Base-by-base conservation (phyloP, 1,140 invertebrate genomes). In the Eupeodes corollae region DNA sequence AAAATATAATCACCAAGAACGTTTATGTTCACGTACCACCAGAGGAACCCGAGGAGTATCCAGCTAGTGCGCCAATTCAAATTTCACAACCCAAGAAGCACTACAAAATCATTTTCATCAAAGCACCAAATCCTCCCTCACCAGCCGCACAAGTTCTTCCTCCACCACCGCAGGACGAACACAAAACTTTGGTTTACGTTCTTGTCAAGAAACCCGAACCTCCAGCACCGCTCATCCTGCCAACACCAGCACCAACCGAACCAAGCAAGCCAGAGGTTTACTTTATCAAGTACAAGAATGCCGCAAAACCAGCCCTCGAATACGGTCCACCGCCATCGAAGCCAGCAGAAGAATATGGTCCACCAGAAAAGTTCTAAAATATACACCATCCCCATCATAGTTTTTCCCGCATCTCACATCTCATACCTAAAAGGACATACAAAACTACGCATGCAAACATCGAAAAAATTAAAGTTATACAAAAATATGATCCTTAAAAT, bases 51-150 rank as follows among this genome's bases (percentile, higher is more conserved):
- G 75, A 79, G 30, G 37, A 52, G 14, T 62, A 58, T 45, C 55
- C 58, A 1, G 52, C 56, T 2, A 42, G 61, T 0, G 44, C 56
- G n/a, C 59, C 62, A 39, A 62, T 68, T 18, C 58, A 65, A 35
- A 63, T 59, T 6, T 56, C 62, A 5, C 56, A 61, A 21, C 73
- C 83, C 52, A 82, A 86, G 68, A 87, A 87, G 56, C 84, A 88
- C 69, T 87, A 87, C 73, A 86, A 87, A 67, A 88, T 88, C 58
- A 87, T 90, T 61, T 88, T 88, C 78, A 87, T 88, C 65, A 87
- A 87, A 74, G 84, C 86, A 26, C 85, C 86, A 32, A 79, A 81
- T 48, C 76, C 82, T 54, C 81, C 83, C 46, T 78, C 82, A 14
- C 63, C 65, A n/a, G 82, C 83, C 52, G 74, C 73, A 47, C 75